Base-by-base conservation (phyloP, 2,113 vertebrate species). In the Sinocyclocheilus rhinocerous region DNA sequence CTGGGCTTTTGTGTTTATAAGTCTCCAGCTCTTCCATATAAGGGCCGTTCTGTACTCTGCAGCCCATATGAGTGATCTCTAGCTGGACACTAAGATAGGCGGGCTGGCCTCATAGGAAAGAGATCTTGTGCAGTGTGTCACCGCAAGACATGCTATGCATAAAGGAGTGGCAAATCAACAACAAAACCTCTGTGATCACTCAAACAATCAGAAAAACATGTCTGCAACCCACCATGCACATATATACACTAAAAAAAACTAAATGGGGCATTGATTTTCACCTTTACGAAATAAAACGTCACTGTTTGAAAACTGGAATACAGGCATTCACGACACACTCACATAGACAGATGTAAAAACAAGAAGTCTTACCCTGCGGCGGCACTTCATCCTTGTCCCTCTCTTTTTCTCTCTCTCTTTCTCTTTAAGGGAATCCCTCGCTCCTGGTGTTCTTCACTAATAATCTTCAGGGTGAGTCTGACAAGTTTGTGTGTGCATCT, bases 321-420 rank as follows among this genome's bases (percentile, higher is more conserved):
- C 69, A 78, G 22, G 59, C 78, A 16, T 48, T 42, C 33, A 59
- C 13, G 39, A 70, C 59, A 85, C 63, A 65, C 52, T 57, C 61
- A 83, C 52, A 55, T 22, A 79, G 42, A 45, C 9, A 10, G 76
- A 89, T 39, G 1, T 15, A 24, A 88, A 81, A 88, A 90, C 90
- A 90, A n/a, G n/a, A 72, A 52, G 11, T 55, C 89, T 90, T 90
- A 90, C 89, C 87, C 83, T 90, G 29, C 83, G 87, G 81, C 84
- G 76, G 87, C 61, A 89, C 81, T 89, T 89, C 91, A 91, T 91
- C 87, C 93, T 92, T 90, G 87, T 80, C 29, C 69, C 6, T 20
- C 85, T 45, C 52, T 63, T 11, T 57, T 33, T 45, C 73, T 76
- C 59, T 78, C 18, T 50, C 57, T 67, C 50, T 29, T 69, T 76